Evolutionary conservation across 2,797 vertebrate species (phyloP).

Genomic region (Microcaecilia unicolor): DNA sequence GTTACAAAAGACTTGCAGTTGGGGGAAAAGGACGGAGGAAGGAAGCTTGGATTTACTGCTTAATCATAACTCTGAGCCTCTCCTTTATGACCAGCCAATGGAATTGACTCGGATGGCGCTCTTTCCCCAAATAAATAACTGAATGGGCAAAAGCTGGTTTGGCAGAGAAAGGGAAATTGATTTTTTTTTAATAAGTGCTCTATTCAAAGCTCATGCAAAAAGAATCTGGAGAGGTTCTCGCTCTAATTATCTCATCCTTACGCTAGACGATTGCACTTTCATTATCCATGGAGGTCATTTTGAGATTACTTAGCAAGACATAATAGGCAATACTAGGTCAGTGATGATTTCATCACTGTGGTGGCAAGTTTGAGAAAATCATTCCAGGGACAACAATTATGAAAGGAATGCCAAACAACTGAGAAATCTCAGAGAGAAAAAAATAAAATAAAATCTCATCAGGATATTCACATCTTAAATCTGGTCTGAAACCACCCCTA

Average conservation of each 20-base stretch:
- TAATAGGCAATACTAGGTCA: constrained; percentile 15
- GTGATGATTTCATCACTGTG: constrained; percentile 25
- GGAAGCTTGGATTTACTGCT: constrained; percentile 10
- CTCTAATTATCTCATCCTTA: constrained; percentile 39
- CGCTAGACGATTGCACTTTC: constrained; percentile 35
- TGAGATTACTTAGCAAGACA: constrained; percentile 35
- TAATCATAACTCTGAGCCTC: constrained; percentile 22
- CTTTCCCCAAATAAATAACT: constrained; percentile 16
- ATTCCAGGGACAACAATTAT: constrained; percentile 3
- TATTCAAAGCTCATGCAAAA: constrained; percentile 43
- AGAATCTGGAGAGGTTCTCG: constrained; percentile 27
- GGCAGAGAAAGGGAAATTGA: constrained; percentile 36
- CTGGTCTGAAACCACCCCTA: no score
- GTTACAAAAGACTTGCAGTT: no score
- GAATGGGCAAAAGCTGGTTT: constrained; percentile 23
- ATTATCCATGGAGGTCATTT: constrained; percentile 42
- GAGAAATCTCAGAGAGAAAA: no score
- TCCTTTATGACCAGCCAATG: constrained; percentile 17
- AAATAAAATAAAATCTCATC: no score
- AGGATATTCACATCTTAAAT: no score
- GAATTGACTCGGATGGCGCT: constrained; percentile 46
- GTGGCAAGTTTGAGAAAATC: constrained; percentile 6
- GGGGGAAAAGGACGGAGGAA: background rate
- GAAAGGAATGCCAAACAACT: no score
- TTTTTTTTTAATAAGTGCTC: constrained; percentile 49